phyloP scores from a whole-genome alignment of 2,113 vertebrate species.

The Sorex araneus region DNA sequence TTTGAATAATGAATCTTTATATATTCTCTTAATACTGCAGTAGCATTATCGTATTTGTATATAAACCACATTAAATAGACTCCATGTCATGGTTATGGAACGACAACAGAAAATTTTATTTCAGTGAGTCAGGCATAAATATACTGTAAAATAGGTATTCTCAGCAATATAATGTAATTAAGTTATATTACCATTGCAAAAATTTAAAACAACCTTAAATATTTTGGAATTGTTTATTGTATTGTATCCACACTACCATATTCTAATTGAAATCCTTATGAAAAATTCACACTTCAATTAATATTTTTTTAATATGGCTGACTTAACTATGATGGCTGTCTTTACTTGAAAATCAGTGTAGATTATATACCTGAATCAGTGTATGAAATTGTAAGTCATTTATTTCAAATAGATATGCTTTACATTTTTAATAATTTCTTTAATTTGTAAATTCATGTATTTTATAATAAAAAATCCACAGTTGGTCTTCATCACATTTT shows the following conservation, averaged over 20 bases:
- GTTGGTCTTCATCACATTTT: not conserved
- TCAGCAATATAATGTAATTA: not conserved
- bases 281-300: slow-evolving; percentile 44
- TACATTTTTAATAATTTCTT: not conserved
- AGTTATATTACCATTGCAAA: not conserved
- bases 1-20: not conserved
- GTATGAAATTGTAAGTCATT: too few species aligned
- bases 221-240: not conserved
- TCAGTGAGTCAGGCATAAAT: not conserved
- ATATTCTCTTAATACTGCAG: not conserved
- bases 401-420: not conserved
- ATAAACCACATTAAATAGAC: not conserved
- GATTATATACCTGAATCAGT: not conserved
- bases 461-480: too few species aligned
- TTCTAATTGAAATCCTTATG: not conserved
- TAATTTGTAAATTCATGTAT: not conserved
- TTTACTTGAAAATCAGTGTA: not conserved
- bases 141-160: not conserved
- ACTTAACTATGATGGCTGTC: not conserved
- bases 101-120: not conserved
- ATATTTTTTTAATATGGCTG: slow-evolving; percentile 51
- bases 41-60: not conserved
- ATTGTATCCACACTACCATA: not conserved
- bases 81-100: not conserved
- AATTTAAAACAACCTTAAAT: not conserved